Evolutionary conservation across 2,113 vertebrate species (phyloP).

Genomic region (Zosterops lateralis): DNA sequence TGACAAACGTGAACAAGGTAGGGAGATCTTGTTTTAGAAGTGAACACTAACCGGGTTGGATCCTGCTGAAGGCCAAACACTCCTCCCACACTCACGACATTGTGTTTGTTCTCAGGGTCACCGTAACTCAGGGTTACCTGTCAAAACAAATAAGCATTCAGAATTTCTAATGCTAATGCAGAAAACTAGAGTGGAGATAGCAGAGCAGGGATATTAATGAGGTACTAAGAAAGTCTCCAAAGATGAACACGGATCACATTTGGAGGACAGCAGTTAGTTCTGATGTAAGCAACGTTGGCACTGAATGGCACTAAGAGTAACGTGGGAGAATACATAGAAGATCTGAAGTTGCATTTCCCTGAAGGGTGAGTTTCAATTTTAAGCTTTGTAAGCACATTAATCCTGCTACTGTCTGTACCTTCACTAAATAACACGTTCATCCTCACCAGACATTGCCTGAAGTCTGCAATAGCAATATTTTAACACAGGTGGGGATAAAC

Average conservation of each 20-base stretch:
- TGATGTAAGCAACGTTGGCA: rapidly evolving
- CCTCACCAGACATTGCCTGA: background rate
- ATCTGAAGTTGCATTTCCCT: background rate
- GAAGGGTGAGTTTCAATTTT: background rate
- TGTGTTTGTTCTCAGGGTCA: slow-evolving; percentile 89
- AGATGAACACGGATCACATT: background rate
- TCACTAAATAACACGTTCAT: background rate
- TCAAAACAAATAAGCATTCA: background rate
- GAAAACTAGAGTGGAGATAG: background rate
- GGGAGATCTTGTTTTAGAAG: background rate
- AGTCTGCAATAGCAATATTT: background rate
- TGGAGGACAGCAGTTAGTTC: background rate
- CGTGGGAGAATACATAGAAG: background rate
- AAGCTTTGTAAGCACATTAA: background rate
- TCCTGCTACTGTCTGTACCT: background rate
- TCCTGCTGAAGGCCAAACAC: slow-evolving; percentile 87
- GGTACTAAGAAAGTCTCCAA: background rate
- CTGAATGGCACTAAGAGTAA: background rate
- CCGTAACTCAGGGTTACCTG: slow-evolving; percentile 97
- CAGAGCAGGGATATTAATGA: background rate
- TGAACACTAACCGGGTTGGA: slow-evolving; percentile 83
- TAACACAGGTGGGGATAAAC: background rate
- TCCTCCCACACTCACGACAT: slow-evolving; percentile 85
- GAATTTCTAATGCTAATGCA: background rate
- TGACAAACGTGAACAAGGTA: background rate